Evolutionary conservation across 2,888 invertebrate species (phyloP).

Genomic region (Meiosimyza platycephala): DNA sequence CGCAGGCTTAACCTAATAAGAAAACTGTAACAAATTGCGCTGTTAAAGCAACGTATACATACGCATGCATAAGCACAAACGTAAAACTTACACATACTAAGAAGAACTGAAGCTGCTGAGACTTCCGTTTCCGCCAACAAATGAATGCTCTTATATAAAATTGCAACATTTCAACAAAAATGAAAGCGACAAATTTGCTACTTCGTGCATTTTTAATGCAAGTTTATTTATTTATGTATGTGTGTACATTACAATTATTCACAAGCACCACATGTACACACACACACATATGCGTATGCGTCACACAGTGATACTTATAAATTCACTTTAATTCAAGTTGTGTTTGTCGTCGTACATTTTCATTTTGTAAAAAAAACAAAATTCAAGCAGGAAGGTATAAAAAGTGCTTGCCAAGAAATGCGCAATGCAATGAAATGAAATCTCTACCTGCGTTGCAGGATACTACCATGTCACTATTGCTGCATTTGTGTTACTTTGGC

Average conservation of each 20-base stretch:
- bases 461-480: too few relatives aligned
- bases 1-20: too few relatives aligned
- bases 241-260: slow-evolving; percentile 17
- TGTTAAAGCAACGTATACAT: too few relatives aligned
- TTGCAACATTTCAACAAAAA: too few relatives aligned
- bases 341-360: slow-evolving; percentile 62
- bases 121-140: too few relatives aligned
- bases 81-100: too few relatives aligned
- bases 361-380: slow-evolving; percentile 44
- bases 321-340: slow-evolving; percentile 44
- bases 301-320: slow-evolving; percentile 8
- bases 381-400: not conserved
- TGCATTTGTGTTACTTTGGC: not conserved
- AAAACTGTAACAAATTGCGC: too few relatives aligned
- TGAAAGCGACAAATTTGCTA: slow-evolving; percentile 28
- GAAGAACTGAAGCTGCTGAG: too few relatives aligned
- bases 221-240: slow-evolving; percentile 9
- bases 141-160: too few relatives aligned
- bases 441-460: too few relatives aligned
- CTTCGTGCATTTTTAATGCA: slow-evolving; percentile 25
- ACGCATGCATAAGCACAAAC: too few relatives aligned
- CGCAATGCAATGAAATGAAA: not conserved
- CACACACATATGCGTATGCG: slow-evolving; percentile 7
- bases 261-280: slow-evolving; percentile 23
- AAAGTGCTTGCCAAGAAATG: not conserved